Evolutionary conservation across 2,888 invertebrate genomes (phyloP), one percentile per base, ranked within the genome.

Genomic region (Cyrtodaria siliqua): DNA sequence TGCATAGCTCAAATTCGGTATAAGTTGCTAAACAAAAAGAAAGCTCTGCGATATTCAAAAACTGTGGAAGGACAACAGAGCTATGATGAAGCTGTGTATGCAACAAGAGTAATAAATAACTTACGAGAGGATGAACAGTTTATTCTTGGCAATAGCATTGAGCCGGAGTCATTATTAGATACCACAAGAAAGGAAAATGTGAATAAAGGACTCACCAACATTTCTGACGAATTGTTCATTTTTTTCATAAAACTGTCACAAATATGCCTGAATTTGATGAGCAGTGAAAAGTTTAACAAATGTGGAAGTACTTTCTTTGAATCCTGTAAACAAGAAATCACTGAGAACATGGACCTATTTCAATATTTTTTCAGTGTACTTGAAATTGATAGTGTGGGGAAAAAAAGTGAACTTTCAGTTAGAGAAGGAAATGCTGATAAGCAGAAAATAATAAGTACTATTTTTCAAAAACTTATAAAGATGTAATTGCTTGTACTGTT

Each of bases 141-240:
- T 56, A 40, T 77, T 38, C 3, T 60, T 9, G 27, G 29, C 16
- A 60, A 44, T 42, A 72, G 52, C 29, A 52, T 2, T 8, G 77
- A 77, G 18, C 77, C 68, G n/a, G 77, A 72, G 14, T 77, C 72
- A 20, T 49, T 72, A 14, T 27, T 64, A 24, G 77, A 77, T 60
- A 67, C 57, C 14, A 44, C 57, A 40, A 62, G 71, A 18, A 68
- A 59, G 44, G 68, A 72, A 64, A 60, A 71, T 60, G n/a, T 59
- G 14, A 68, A 63, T 40, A 72, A 72, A 40, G 77, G 77, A 44
- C 56, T 77, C 2, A 77, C 72, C 49, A 77, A 77, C 26, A 72
- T 77, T 42, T 38, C 68, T 26, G 68, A 72, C 53, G 18, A 20
- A 20, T n/a, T 72, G 23, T 77, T 60, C 24, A 16, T 49, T 16